These are phyloP conservation scores for Picus viridis DNA, from an alignment of 2,797 vertebrate genomes.

Conservation along the genomic window DNA sequence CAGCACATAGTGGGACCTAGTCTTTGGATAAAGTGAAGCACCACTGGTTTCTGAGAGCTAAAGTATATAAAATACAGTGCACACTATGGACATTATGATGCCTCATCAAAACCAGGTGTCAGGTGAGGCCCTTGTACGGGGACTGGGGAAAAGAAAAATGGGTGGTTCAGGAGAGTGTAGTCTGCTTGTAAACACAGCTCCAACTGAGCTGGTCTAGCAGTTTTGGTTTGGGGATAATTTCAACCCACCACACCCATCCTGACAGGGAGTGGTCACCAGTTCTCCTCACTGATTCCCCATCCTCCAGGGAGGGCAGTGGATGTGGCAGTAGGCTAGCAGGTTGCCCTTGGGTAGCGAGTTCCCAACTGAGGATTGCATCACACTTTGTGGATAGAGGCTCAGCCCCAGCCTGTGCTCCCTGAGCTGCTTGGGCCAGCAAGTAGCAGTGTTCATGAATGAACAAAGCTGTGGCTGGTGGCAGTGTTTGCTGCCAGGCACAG, in stretches of 20 bases:
- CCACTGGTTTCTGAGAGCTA: background rate
- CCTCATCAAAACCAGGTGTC: background rate
- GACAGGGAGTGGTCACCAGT: background rate
- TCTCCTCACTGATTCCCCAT: background rate
- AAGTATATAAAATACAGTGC: background rate
- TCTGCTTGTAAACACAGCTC: too few species aligned
- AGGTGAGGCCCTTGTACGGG: background rate
- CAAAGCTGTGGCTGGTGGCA: fast-evolving
- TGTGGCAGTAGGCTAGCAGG: fast-evolving
- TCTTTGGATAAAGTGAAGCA: background rate
- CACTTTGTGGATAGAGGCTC: background rate
- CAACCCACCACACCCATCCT: background rate
- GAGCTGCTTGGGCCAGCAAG: fast-evolving
- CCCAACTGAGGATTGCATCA: background rate
- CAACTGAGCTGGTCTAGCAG: too few species aligned
- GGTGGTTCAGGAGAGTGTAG: background rate
- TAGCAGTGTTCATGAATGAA: fast-evolving
- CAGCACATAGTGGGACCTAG: fast-evolving
- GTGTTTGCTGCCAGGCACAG: background rate
- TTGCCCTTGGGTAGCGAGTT: fast-evolving
- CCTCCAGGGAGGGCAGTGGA: background rate
- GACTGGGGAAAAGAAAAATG: background rate
- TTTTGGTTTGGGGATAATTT: too few species aligned
- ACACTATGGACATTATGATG: background rate
- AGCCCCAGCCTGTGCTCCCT: background rate